A percentile compares a stretch with the other conserved stretches of the same genome.
phyloP scores from a whole-genome alignment of 2,888 invertebrate genomes.

The Malacosoma neustria region DNA sequence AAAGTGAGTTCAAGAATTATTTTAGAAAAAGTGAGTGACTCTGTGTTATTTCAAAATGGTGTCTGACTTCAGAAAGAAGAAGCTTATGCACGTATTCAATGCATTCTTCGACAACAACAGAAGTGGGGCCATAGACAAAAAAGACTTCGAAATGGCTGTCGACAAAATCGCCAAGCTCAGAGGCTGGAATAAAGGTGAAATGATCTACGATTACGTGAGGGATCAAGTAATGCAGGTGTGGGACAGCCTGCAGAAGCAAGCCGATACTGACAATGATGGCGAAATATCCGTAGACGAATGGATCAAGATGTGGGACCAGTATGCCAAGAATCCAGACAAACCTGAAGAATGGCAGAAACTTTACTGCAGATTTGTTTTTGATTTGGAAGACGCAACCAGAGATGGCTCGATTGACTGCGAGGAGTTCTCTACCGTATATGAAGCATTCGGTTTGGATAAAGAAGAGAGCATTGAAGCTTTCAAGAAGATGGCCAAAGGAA shows the following conservation, averaged over 20 bases:
- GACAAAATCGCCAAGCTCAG: conserved; percentile 87
- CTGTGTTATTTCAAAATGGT: conserved; percentile 65
- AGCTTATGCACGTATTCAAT: conserved; percentile 89
- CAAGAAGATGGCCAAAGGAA: conserved; percentile 84
- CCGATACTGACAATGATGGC: conserved; percentile 90
- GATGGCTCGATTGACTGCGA: conserved; percentile 84
- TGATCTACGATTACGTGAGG: conserved; percentile 83
- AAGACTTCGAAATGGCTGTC: conserved; percentile 89
- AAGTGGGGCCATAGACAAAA: conserved; percentile 90
- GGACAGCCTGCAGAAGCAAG: conserved; percentile 85
- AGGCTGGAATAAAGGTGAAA: conserved; percentile 83
- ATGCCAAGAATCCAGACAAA: conserved; percentile 81
- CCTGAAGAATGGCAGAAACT: conserved; percentile 88
- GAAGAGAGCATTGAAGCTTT: conserved; percentile 86
- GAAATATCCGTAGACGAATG: conserved; percentile 91
- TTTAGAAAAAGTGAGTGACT: conserved; percentile 6
- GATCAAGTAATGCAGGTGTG: conserved; percentile 86
- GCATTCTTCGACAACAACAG: conserved; percentile 92
- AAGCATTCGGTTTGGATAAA: conserved; percentile 83
- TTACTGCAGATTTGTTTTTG: conserved; percentile 92
- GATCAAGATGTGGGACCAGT: conserved; percentile 90
- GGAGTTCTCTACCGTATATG: conserved; percentile 88
- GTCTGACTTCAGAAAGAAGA: conserved; percentile 92
- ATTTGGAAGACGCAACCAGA: conserved; percentile 88
- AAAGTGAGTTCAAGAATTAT: neutral